Evolutionary conservation across 2,888 invertebrate species (phyloP).

Genomic region (Clepsis dumicolana): DNA sequence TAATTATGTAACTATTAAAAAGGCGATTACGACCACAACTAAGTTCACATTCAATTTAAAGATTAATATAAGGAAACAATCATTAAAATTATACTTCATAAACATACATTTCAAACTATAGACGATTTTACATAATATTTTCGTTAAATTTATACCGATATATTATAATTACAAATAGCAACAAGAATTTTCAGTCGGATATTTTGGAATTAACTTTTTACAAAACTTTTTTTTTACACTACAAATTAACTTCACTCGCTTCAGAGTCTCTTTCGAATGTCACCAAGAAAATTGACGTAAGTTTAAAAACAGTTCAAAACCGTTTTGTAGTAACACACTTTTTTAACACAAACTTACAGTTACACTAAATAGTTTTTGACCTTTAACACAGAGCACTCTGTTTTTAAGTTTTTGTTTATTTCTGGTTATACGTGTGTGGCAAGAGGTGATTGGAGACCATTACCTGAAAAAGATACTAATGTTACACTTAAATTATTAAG

Average conservation of each 20-base stretch:
- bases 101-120: constrained; percentile 45
- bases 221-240: constrained; percentile 45
- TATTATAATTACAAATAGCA: constrained; percentile 57
- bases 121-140: constrained; percentile 41
- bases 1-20: background rate
- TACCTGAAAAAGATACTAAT: constrained; percentile 68
- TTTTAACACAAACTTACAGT: constrained; percentile 16
- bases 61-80: background rate
- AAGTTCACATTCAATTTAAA: background rate
- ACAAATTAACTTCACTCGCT: constrained; percentile 35
- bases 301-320: constrained; percentile 22
- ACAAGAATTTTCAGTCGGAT: constrained; percentile 74
- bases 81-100: constrained; percentile 12
- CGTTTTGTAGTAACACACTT: constrained; percentile 23
- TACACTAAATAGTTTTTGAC: constrained; percentile 16
- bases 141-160: constrained; percentile 34
- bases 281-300: constrained; percentile 29
- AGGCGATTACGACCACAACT: background rate
- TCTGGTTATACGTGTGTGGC: constrained; percentile 87
- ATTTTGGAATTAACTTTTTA: constrained; percentile 68
- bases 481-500: constrained; percentile 32
- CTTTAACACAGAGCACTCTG: constrained; percentile 34
- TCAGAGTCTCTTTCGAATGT: constrained; percentile 34
- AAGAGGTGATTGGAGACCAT: constrained; percentile 78
- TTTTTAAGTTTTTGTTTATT: constrained; percentile 53